These are phyloP conservation scores for Mareca penelope DNA, from an alignment of 2,797 vertebrate species.

Conservation along the genomic window DNA sequence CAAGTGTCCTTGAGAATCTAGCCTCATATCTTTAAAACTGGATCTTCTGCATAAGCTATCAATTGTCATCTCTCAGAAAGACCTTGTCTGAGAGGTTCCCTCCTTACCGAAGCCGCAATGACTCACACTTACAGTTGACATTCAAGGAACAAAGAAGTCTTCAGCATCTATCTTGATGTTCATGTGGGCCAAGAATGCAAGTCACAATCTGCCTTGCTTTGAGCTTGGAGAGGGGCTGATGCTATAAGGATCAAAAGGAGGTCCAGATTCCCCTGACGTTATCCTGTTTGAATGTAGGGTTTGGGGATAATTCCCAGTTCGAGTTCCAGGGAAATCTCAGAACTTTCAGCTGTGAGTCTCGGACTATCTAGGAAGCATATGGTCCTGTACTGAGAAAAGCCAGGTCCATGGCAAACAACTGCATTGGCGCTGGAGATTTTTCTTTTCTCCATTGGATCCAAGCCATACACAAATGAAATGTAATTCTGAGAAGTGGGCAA, in stretches of 20 bases:
- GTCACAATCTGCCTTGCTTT: conserved; percentile 59
- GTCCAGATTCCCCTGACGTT: conserved; percentile 23
- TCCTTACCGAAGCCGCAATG: conserved; percentile 47
- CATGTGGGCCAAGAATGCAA: conserved; percentile 56
- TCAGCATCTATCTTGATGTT: conserved; percentile 58
- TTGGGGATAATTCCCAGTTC: conserved; percentile 1
- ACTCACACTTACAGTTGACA: conserved; percentile 59
- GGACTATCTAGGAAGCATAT: not conserved
- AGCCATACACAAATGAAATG: not conserved
- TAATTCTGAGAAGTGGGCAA: conserved; percentile 19
- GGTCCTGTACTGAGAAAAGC: not conserved
- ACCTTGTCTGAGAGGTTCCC: conserved; percentile 45
- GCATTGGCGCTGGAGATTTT: not conserved
- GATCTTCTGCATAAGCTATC: conserved; percentile 27
- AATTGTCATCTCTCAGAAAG: conserved; percentile 37
- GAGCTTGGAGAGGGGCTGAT: conserved; percentile 47
- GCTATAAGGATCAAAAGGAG: conserved; percentile 50
- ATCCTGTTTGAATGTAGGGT: conserved; percentile 5
- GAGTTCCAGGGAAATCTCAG: conserved; percentile 17
- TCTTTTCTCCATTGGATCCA: not conserved
- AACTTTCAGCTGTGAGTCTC: not conserved
- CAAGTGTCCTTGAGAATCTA: not conserved
- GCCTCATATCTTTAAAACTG: conserved; percentile 22
- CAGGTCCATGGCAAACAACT: not conserved
- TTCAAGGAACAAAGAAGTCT: conserved; percentile 65